These are phyloP conservation scores for Brachyptera risi DNA, from an alignment of 2,888 invertebrate genomes.

Conservation along the genomic window DNA sequence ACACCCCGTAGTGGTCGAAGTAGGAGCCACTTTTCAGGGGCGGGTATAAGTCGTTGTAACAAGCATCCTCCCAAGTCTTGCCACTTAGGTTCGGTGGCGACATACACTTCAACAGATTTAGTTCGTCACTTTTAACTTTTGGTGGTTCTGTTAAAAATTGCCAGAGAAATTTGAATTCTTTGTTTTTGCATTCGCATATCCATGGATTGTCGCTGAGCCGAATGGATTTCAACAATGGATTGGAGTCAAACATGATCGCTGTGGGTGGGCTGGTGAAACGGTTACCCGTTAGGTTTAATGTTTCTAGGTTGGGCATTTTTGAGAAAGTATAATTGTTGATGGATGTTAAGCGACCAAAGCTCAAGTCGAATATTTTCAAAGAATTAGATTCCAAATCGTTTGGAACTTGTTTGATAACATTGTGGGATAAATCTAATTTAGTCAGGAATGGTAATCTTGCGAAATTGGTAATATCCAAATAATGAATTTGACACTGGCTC, in stretches of 20 bases:
- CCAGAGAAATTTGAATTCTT: slow-evolving; percentile 17
- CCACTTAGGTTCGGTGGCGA: slow-evolving; percentile 7
- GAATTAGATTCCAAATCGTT: slow-evolving; percentile 20
- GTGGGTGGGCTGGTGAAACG: slow-evolving; percentile 19
- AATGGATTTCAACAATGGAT: background rate
- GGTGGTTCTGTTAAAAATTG: slow-evolving; percentile 16
- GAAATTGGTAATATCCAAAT: background rate
- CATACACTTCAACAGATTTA: slow-evolving; percentile 14
- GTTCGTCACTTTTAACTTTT: slow-evolving; percentile 2
- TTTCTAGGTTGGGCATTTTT: slow-evolving; percentile 18
- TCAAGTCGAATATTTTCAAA: slow-evolving; percentile 21
- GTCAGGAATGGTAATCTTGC: slow-evolving; percentile 9
- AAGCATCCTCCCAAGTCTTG: slow-evolving; percentile 18
- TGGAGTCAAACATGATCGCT: slow-evolving; percentile 12
- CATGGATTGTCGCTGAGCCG: slow-evolving; percentile 27
- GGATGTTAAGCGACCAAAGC: slow-evolving; percentile 8
- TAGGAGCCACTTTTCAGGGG: background rate
- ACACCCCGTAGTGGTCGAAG: slow-evolving; percentile 17
- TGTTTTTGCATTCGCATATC: slow-evolving; percentile 24
- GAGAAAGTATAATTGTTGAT: slow-evolving; percentile 24
- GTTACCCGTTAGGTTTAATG: slow-evolving; percentile 20
- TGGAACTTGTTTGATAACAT: slow-evolving; percentile 18
- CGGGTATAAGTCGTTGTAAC: background rate
- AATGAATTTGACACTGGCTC: slow-evolving; percentile 16
- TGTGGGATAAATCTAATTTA: slow-evolving; percentile 16